phyloP scores from a whole-genome alignment of 2,113 vertebrate species.

The Chlorodrepanis virens region DNA sequence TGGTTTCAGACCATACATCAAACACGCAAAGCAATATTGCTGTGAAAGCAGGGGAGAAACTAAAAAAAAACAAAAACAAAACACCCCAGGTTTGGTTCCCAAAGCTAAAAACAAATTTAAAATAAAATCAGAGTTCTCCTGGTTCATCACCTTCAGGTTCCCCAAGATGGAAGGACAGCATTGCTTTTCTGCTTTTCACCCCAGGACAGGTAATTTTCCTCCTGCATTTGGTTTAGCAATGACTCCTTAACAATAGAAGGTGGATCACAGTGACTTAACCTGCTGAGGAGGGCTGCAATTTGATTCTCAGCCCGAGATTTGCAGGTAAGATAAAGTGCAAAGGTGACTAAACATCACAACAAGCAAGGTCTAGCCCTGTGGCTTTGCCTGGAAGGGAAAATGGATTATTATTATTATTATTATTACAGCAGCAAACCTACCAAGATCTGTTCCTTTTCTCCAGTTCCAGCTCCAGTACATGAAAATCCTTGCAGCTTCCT shows the following conservation, averaged over 20 bases:
- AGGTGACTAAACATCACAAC: constrained; percentile 67
- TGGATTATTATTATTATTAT: neutral
- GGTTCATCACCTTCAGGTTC: neutral
- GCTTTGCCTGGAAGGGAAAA: constrained; percentile 61
- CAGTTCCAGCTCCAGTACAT: constrained; percentile 26
- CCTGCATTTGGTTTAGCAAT: constrained; percentile 41
- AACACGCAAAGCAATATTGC: neutral
- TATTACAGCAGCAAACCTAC: constrained; percentile 7
- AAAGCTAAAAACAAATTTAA: neutral
- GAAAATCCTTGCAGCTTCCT: constrained; percentile 47
- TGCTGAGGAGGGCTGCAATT: constrained; percentile 54
- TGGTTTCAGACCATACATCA: constrained; percentile 5
- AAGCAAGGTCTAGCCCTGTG: constrained; percentile 47
- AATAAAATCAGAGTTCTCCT: neutral
- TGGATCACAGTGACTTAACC: constrained; percentile 57
- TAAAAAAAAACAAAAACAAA: neutral
- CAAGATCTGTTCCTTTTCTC: constrained; percentile 48
- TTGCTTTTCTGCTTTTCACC: constrained; percentile 25
- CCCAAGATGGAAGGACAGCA: neutral
- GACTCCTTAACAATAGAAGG: constrained; percentile 55
- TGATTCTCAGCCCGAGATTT: constrained; percentile 59
- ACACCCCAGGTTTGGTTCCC: neutral
- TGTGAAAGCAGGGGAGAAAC: neutral
- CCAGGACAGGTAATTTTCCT: constrained; percentile 50
- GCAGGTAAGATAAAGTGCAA: constrained; percentile 63